Evolutionary conservation across 2,888 invertebrate species (phyloP), one percentile per base, ranked within the genome.

Genomic region (Lapara coniferarum): DNA sequence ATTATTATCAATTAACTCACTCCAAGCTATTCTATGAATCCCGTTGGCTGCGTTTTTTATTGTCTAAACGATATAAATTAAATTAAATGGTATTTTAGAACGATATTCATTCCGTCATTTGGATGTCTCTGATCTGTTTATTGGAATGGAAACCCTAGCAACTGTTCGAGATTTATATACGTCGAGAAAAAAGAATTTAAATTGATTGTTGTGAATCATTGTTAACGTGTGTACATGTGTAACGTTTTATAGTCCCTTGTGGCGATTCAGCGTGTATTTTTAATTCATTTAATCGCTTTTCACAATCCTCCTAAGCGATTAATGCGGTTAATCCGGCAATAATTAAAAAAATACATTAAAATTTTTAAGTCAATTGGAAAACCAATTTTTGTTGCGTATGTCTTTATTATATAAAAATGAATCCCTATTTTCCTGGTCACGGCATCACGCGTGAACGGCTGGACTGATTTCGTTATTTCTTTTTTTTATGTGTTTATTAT

Each of bases 41-140:
- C 72, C 57, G 68, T 71, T 68, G 70, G 71, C 73, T 73, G 58
- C 66, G 66, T 71, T 70, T 71, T 68, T 70, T 71, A 75, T 75
- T 74, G 69, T 67, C 71, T 55, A 63, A 58, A 70, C 67, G 69
- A 71, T 71, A 74, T 72, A 74, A 74, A 75, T 72, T 72, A 69
- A 76, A 69, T 67, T 68, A 63, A 53, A 68, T 46, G n/a, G 53
- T 25, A 6, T 53, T 58, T 68, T 58, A 52, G 25, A 30, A 58
- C 59, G 7, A 68, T 68, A 53, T 68, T 63, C 59, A 68, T 68
- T 68, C 63, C 59, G 49, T 37, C 51, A 51, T 52, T 44, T 63
- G 13, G 51, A 53, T 68, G 68, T 51, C 59, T 8, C n/a, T n/a
- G 52, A 37, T 63, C 37, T 53, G 59, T 68, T 63, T 68, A 68